Conservation (phyloP, 2,888 invertebrate species). For the Fragum fragum region DNA sequence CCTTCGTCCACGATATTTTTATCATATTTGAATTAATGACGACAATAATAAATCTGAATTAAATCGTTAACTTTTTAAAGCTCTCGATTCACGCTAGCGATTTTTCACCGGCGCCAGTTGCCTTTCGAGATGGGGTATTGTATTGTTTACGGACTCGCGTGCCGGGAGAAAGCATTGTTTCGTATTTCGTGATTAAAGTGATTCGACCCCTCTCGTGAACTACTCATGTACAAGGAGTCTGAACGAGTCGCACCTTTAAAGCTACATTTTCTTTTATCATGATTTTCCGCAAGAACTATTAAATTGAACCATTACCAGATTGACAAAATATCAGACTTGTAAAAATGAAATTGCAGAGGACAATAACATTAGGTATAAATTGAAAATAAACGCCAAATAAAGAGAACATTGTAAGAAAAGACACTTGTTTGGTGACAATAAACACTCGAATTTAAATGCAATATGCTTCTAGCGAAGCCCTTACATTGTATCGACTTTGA, state of each 20-base stretch:
- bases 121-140: background rate
- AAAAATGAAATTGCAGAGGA: too few species aligned
- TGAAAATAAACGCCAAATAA: too few species aligned
- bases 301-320: too few species aligned
- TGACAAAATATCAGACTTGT: too few species aligned
- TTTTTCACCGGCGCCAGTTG: conserved; percentile 13
- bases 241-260: background rate
- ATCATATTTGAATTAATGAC: background rate
- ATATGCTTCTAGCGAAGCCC: too few species aligned
- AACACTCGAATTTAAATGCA: too few species aligned
- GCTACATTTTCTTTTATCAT: background rate
- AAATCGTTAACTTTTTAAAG: background rate
- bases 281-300: too few species aligned
- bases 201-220: conserved; percentile 16
- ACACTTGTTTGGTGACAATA: too few species aligned
- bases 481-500: too few species aligned
- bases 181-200: conserved; percentile 18
- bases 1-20: too few species aligned
- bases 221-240: conserved; percentile 1
- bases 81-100: background rate
- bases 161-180: conserved; percentile 18
- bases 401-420: too few species aligned
- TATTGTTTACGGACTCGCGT: conserved; percentile 23
- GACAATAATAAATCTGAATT: background rate
- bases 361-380: too few species aligned